phyloP scores from a whole-genome alignment of 2,113 vertebrate species.

The Aepyceros melampus region DNA sequence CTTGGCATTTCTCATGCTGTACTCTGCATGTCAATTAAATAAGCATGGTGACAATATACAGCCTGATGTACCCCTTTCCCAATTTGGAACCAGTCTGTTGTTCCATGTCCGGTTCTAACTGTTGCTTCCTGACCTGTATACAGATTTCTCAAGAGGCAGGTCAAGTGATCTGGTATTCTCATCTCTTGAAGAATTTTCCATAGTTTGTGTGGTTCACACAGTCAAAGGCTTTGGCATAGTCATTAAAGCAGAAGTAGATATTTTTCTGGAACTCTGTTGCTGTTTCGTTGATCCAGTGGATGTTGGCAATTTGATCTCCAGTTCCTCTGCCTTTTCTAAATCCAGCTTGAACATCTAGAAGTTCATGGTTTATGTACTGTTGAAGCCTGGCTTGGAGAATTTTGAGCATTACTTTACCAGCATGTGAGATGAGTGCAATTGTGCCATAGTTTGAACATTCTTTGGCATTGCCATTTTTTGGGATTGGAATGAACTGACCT shows the following conservation, averaged over 20 bases:
- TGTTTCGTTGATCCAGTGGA: rapidly evolving
- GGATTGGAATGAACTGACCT: neutral
- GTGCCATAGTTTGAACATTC: neutral
- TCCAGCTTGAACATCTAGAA: neutral
- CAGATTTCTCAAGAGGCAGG: neutral
- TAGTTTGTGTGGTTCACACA: neutral
- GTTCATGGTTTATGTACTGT: neutral
- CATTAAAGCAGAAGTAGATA: neutral
- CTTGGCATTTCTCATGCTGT: neutral
- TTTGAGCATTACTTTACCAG: neutral
- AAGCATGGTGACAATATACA: neutral
- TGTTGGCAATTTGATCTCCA: neutral
- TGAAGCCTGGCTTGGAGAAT: neutral
- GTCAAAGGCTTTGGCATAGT: neutral
- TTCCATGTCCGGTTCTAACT: neutral
- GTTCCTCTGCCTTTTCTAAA: neutral
- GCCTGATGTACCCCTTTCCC: neutral
- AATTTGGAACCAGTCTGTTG: neutral
- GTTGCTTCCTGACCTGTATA: neutral
- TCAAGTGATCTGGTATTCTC: neutral
- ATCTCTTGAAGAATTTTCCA: neutral
- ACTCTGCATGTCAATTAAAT: neutral
- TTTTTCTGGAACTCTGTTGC: neutral
- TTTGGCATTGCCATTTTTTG: neutral
- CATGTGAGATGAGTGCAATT: neutral